These are phyloP conservation scores for Sebastes diaconus DNA, from an alignment of 2,797 vertebrate species.

Conservation along the genomic window DNA sequence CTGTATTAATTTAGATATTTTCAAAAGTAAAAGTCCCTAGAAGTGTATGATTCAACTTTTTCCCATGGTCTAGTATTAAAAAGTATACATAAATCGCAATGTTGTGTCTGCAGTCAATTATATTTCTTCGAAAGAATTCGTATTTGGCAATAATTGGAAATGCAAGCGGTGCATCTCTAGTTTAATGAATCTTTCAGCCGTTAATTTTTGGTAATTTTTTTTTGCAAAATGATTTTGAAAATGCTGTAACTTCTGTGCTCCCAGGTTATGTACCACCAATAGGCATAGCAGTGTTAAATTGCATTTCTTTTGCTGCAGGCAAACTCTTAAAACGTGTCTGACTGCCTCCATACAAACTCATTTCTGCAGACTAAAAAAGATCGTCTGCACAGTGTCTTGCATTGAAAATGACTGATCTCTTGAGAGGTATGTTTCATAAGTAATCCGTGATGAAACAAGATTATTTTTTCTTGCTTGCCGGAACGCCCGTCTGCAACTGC, in stretches of 20 bases:
- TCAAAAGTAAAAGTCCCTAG: too few species aligned
- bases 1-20: too few species aligned
- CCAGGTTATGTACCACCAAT: neutral
- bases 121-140: too few species aligned
- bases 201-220: too few species aligned
- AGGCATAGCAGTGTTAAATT: neutral
- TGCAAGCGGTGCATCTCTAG: too few species aligned
- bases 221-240: neutral
- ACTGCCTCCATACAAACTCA: neutral
- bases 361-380: neutral
- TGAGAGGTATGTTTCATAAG: neutral
- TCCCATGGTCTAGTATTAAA: too few species aligned
- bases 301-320: neutral
- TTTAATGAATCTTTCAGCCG: neutral
- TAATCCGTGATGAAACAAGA: neutral
- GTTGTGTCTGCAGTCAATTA: too few species aligned
- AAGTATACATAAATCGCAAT: too few species aligned
- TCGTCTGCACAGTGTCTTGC: neutral
- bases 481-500: neutral
- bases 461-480: neutral
- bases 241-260: neutral
- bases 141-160: too few species aligned
- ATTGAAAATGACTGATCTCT: conserved; percentile 1
- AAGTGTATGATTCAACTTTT: too few species aligned
- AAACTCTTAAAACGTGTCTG: neutral